Base-by-base conservation (phyloP, 2,888 invertebrate genomes). In the Palloptera scutellata region DNA sequence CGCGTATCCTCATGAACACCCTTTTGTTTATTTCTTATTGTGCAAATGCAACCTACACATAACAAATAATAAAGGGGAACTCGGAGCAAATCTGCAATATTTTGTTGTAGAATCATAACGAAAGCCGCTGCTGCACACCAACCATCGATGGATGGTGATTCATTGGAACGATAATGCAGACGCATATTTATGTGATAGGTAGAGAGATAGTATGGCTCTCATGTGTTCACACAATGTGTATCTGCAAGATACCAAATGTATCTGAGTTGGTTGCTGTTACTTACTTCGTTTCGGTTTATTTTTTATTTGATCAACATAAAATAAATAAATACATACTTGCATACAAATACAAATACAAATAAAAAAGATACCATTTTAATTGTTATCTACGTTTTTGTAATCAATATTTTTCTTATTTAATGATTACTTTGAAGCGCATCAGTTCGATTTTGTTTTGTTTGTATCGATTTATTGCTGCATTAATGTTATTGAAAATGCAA, bases 391-490 rank as follows among this genome's bases (percentile, higher is more conserved):
- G 19, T 53, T 67, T 53, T 59, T 62, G 52, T 63, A 67, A 67
- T 63, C 67, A 67, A 63, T 67, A 67, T 63, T 67, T 63, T 30
- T 51, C 61, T 52, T 64, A 53, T 67, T 67, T 67, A 67, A 67
- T 62, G 67, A 67, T 67, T 62, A 53, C 53, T 62, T 61, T 57
- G 40, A 9, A 30, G 43, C 58, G 6, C 43, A 15, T 51, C 57
- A 41, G 30, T 30, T 30, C 6, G 30, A 4, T 30, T 30, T 30
- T 30, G 30, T 30, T 30, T 30, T 30, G 30, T 30, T 41, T 42
- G 64, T 11, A n/a, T 17, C 57, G 40, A 58, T 55, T 55, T 55
- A 63, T 57, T 11, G 43, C 9, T 30, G 43, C 55, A 55, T 19
- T 20, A 13, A 13, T 52, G 64, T 15, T 42, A 51, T 58, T 58